Percentiles rank a stretch among this genome's conserved stretches.
Conservation (phyloP, 2,113 vertebrate genomes). For the Canis aureus region DNA sequence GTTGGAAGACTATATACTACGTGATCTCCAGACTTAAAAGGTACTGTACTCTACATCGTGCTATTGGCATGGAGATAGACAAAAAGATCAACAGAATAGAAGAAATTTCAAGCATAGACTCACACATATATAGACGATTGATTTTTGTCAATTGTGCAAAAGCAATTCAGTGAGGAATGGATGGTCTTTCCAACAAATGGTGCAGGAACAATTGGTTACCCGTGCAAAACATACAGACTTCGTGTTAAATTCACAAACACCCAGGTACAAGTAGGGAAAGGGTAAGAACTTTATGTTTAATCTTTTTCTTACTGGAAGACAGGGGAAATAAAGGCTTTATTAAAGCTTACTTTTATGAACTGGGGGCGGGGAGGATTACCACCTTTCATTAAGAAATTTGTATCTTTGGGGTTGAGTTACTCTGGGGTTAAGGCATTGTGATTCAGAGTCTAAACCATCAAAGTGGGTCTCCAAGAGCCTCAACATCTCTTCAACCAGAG, state of each 20-base stretch:
- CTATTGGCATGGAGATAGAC: not conserved
- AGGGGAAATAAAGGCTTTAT: not conserved
- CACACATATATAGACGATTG: not conserved
- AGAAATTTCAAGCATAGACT: not conserved
- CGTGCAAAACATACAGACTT: not conserved
- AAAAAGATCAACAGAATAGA: not conserved
- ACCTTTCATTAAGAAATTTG: not conserved
- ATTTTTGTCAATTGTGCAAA: not conserved
- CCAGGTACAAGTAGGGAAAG: not conserved
- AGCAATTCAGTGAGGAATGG: not conserved
- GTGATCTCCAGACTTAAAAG: not conserved
- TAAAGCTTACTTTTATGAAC: not conserved
- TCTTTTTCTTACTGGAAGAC: not conserved
- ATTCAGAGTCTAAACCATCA: not conserved
- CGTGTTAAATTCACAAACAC: not conserved
- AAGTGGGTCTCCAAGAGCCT: not conserved
- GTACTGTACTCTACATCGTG: not conserved
- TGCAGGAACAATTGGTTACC: not conserved
- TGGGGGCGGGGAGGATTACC: not conserved
- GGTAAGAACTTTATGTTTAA: not conserved
- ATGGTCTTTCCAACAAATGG: not conserved
- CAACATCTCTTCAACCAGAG: not conserved
- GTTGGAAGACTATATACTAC: not conserved
- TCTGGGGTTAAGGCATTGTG: not conserved
- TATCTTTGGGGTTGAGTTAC: not conserved